Evolutionary conservation across 1,140 invertebrate species (phyloP), one percentile per base, ranked within the genome.

Genomic region (Drosophila subobscura): DNA sequence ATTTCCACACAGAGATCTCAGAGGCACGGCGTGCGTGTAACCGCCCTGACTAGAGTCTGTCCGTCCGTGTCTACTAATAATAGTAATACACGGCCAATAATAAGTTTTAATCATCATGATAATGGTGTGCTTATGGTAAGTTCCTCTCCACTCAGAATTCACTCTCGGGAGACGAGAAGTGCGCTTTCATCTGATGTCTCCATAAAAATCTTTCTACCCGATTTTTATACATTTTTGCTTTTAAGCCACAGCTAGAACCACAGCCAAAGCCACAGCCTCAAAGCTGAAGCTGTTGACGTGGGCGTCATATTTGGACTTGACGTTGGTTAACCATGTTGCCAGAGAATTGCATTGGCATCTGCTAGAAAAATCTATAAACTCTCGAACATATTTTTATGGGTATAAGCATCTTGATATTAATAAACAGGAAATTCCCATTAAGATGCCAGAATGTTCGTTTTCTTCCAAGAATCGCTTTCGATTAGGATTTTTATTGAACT

Each of bases 31-130:
- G 78, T 85, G 80, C 73, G 73, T 66, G 78, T 73, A 54, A 56
- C 73, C 73, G 78, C 79, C 78, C 63, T 64, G 72, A 37, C 33
- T 37, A 37, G 33, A 50, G 14, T 7, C 14, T 41, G 27, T 56
- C 44, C 41, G 51, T 40, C 72, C 8, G 8, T 33, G 52, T 37
- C 68, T 57, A 81, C 77, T 86, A 86, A 86, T 86, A 86, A 86
- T 86, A 86, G 77, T 86, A 86, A 86, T 86, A 78, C 83, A 50
- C 83, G 50, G 65, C 64, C 81, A 86, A 86, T 86, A 86, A 86
- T 86, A 86, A 88, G 81, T 86, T 86, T 86, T 86, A 86, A 86
- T 86, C 81, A 88, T 88, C 81, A 86, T 78, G 81, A 86, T 86
- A 86, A 86, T 86, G 81, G 83, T 64, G 77, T 67, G 77, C 73